Evolutionary conservation across 2,797 vertebrate genomes (phyloP), one percentile per base, ranked within the genome.

Genomic region (Pampus argenteus): DNA sequence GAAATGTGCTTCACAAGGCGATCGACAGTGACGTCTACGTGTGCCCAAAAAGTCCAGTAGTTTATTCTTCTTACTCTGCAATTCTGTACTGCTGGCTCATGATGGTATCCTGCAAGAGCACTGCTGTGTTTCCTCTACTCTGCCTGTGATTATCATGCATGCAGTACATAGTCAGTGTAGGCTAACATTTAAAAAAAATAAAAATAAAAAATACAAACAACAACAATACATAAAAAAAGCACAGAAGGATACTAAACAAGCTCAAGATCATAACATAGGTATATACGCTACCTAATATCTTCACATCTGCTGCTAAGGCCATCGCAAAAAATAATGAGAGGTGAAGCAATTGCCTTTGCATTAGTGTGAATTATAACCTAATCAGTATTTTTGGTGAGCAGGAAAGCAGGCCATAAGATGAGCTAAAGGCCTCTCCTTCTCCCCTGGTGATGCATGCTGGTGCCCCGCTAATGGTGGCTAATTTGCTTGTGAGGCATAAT

Each of bases 401-500:
- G 85, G 76, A 87, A 84, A 85, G 82, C 69, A 82, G 82, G 72
- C 74, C 71, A 69, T 69, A 80, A 88, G 88, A 88, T 73, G 85
- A 88, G 84, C 83, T 84, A 79, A 88, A 83, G 86, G 83, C 79
- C 77, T 81, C 47, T 36, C 52, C 54, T 49, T 58, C 67, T 89
- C 85, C 91, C 84, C 82, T 70, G 83, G 89, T 88, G 92, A 90
- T 85, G 83, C 78, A 74, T 70, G 65, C 83, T 63, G 72, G 76
- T 82, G 85, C 83, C 66, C 82, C 22, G 71, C 89, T 90, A 93
- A 92, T 92, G 83, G 88, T 57, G 86, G 83, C 85, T 93, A 92
- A 95, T 94, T 94, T 92, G 84, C 88, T 83, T 66, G 78, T 81
- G 81, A 88, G 82, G 85, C 81, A 82, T 93, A 94, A 94, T 94